Evolutionary conservation across 2,888 invertebrate genomes (phyloP), one percentile per base, ranked within the genome.

Genomic region (Sphaeridia pumilis): DNA sequence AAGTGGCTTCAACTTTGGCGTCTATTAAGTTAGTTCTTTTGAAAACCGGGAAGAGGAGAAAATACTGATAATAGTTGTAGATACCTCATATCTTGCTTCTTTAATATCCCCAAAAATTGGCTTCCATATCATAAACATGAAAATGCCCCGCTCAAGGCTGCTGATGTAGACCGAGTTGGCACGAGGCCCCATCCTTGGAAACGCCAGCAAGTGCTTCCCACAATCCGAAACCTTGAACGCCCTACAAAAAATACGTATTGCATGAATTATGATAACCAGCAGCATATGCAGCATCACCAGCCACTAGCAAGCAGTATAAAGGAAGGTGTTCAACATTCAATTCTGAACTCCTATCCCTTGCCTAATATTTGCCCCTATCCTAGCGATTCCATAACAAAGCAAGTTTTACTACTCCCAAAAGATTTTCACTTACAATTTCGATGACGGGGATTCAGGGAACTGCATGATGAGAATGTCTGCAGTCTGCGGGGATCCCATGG

Each of bases 181-280:
- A 27, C 36, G 38, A 31, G 46, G 46, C n/a, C 42, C 52, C 21
- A 36, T 25, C 5, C 46, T 46, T 2, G 52, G 52, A 26, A 46
- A 52, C 10, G 52, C 52, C 17, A 52, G 20, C 38, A 52, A 46
- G 31, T 52, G 46, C 17, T 52, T 52, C 2, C 52, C 52, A 31
- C 36, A 35, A n/a, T 52, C 41, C 14, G 46, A 42, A 26, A 52
- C 46, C 25, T 34, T 41, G 28, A 52, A 52, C 7, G 5, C 20
- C 1, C 51, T 51, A 27, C 17, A 47, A 38, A 17, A 38, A 38
- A 38, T n/a, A 38, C 12, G 17, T 17, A 38, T 38, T 31, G 31
- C 14, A 31, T 14, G 7, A 10, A 31, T 31, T 31, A 7, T 10
- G 31, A 31, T 7, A 31, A n/a, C n/a, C n/a, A n/a, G n/a, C n/a